A percentile compares a stretch with the other conserved stretches of the same genome.
phyloP scores from a whole-genome alignment of 2,888 invertebrate genomes.

The Ganaspis brasiliensis region DNA sequence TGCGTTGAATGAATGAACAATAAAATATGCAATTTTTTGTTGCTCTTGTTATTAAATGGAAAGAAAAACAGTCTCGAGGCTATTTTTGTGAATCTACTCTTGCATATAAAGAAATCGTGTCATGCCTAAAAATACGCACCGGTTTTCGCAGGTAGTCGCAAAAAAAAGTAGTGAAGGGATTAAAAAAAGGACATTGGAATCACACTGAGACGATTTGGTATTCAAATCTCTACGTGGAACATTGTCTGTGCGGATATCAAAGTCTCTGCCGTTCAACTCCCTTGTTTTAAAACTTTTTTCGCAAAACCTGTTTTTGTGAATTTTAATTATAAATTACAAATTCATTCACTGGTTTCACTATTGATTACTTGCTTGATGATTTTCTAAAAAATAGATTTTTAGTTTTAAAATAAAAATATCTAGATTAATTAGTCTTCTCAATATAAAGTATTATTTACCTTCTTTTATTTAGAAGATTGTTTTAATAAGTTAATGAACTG shows the following conservation, averaged over 20 bases:
- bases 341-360: neutral
- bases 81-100: slow-evolving; percentile 32
- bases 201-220: slow-evolving; percentile 72
- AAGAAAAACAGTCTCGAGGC: neutral
- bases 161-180: slow-evolving; percentile 52
- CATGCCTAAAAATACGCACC: slow-evolving; percentile 75
- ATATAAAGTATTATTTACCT: no score
- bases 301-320: neutral
- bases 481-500: no score
- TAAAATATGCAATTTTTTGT: slow-evolving; percentile 31
- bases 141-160: slow-evolving; percentile 66
- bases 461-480: no score
- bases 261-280: slow-evolving; percentile 65
- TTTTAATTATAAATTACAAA: slow-evolving; percentile 7
- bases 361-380: no score
- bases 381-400: no score
- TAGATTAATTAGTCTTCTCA: no score
- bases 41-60: neutral
- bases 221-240: slow-evolving; percentile 71
- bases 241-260: slow-evolving; percentile 65
- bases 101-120: slow-evolving; percentile 68
- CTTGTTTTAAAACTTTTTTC: slow-evolving; percentile 34
- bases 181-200: slow-evolving; percentile 68
- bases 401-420: no score
- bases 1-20: slow-evolving; percentile 12